A percentile compares a stretch with the other conserved stretches of the same genome.
Conservation (phyloP, 2,113 vertebrate species). For the Corapipo altera region DNA sequence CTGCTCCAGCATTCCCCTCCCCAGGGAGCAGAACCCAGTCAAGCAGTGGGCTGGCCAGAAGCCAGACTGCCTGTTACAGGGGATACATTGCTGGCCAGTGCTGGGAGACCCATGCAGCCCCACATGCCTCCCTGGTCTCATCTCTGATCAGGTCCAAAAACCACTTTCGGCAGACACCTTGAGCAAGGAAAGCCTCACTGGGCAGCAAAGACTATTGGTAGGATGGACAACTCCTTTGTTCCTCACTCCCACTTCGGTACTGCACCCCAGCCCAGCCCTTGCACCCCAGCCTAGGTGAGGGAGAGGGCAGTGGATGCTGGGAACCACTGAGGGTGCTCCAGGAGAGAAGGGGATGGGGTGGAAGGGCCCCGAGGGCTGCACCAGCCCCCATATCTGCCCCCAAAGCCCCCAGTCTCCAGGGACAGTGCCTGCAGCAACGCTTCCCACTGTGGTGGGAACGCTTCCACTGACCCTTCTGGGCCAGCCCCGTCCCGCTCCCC, state of each 20-base stretch:
- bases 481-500: neutral
- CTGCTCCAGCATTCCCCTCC: neutral
- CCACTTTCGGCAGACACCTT: fast-evolving
- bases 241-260: fast-evolving
- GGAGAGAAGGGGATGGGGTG: neutral
- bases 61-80: fast-evolving
- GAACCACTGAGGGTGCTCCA: neutral
- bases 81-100: fast-evolving
- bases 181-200: neutral
- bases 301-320: fast-evolving
- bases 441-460: neutral
- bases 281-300: neutral
- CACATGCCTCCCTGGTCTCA: fast-evolving
- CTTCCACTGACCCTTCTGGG: too few relatives aligned
- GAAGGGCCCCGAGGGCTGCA: neutral
- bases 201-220: neutral
- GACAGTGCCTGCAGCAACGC: neutral
- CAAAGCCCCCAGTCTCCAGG: fast-evolving
- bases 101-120: neutral
- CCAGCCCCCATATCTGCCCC: neutral
- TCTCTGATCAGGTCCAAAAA: neutral
- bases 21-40: neutral
- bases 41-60: fast-evolving
- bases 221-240: neutral
- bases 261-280: neutral